Evolutionary conservation across 2,797 vertebrate genomes (phyloP), one percentile per base, ranked within the genome.

Genomic region (Tarsius wallacei): DNA sequence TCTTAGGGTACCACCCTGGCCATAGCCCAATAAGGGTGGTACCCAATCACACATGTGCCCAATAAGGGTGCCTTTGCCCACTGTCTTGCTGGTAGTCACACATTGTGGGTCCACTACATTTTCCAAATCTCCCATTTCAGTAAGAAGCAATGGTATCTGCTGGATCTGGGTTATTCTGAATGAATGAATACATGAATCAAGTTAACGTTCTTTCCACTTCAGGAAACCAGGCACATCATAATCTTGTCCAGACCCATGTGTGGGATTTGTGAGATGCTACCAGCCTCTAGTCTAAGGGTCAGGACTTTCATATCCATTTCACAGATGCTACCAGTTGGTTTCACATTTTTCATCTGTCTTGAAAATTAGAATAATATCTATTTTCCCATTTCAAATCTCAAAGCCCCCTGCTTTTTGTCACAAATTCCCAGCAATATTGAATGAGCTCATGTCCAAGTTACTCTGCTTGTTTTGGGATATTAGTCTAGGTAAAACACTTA

Each of bases 21-120:
- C 11, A 11, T 9, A 15, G 36, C 1, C 1, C 42, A 42, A 42
- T 42, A 42, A 42, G 7, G 42, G 7, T 42, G 42, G 4, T 42
- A 42, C 4, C 42, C 42, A 13, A 82, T 87, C 53, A 47, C 17
- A 15, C 4, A 6, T 2, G 26, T 53, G 21, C n/a, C 76, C 74
- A 28, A 61, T 47, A 61, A 49, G 57, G 17, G 7, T 36, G 24
- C 49, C 84, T 15, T 17, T 42, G 10, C 31, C 7, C 4, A 24
- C 3, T 0, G 1, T 36, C 22, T 21, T 49, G 21, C 33, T 94
- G 33, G 47, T 36, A 15, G 53, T 64, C 63, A 47, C 55, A 71
- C 0, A 0, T 7, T 13, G 2, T 14, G 0, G 9, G 7, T 57
- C 53, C 26, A 7, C 14, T 2, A 24, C 11, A 26, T 59, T 42